These are phyloP conservation scores for Brachionus rubens DNA, from an alignment of 1,140 invertebrate species.

Conservation along the genomic window DNA sequence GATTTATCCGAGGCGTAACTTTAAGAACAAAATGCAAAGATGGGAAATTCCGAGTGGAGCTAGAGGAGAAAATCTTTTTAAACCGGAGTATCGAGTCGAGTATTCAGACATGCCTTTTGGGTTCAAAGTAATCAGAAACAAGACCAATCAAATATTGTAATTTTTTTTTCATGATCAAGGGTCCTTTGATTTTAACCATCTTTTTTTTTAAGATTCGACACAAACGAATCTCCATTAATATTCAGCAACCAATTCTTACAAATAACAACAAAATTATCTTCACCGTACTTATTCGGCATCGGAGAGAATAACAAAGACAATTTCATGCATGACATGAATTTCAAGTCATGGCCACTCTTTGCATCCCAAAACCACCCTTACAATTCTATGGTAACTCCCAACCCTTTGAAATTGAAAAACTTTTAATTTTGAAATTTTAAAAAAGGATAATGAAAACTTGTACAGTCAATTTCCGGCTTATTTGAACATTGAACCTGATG, in stretches of 20 bases:
- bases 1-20: conserved; percentile 39
- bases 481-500: conserved; percentile 64
- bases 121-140: conserved; percentile 38
- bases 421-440: neutral
- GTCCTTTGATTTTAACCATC: too few species aligned
- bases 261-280: conserved; percentile 44
- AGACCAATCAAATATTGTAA: conserved; percentile 35
- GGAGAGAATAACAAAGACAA: conserved; percentile 33
- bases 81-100: conserved; percentile 31
- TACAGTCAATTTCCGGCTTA: conserved; percentile 66
- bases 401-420: neutral
- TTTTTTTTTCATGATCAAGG: too few species aligned
- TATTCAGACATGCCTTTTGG: conserved; percentile 29
- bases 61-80: conserved; percentile 16
- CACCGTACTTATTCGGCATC: conserved; percentile 48
- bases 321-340: conserved; percentile 41
- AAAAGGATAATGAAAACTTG: conserved; percentile 13
- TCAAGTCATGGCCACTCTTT: conserved; percentile 40
- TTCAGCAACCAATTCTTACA: conserved; percentile 49
- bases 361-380: conserved; percentile 42
- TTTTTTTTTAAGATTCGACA: conserved; percentile 45
- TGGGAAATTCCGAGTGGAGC: conserved; percentile 28
- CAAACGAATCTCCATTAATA: conserved; percentile 35
- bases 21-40: conserved; percentile 23
- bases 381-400: conserved; percentile 1